Evolutionary conservation across 2,113 vertebrate species (phyloP).

Genomic region (Eidolon helvum): DNA sequence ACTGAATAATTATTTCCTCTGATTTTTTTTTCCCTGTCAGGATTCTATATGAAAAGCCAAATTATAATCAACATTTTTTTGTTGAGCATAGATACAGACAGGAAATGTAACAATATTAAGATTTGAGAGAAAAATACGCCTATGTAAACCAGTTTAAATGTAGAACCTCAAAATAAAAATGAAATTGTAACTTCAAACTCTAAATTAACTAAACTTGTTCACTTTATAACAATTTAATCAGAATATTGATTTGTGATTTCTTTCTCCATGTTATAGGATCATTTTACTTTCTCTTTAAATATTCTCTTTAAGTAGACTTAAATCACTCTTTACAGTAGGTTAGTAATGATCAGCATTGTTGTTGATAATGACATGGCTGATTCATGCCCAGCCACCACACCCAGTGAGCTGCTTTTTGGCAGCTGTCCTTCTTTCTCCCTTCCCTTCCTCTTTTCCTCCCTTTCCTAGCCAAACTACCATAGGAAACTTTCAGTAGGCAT

Average conservation of each 20-base stretch:
- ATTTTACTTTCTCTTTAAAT: background rate
- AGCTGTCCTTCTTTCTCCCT: background rate
- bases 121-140: slow-evolving; percentile 17
- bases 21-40: background rate
- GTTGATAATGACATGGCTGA: background rate
- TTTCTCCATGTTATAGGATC: background rate
- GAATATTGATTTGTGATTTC: background rate
- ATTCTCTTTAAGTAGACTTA: background rate
- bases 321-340: background rate
- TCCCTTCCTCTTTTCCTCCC: background rate
- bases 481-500: slow-evolving; percentile 14
- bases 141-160: background rate
- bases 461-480: background rate
- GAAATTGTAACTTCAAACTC: background rate
- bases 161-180: slow-evolving; percentile 14
- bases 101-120: background rate
- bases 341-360: background rate
- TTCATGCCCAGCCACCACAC: background rate
- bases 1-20: background rate
- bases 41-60: slow-evolving; percentile 1
- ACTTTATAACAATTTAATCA: background rate
- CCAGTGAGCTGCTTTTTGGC: background rate
- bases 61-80: background rate
- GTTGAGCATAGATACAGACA: background rate
- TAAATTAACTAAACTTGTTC: background rate